Conservation (phyloP, 1,140 invertebrate species). For the Diplogasteroides magnus region DNA sequence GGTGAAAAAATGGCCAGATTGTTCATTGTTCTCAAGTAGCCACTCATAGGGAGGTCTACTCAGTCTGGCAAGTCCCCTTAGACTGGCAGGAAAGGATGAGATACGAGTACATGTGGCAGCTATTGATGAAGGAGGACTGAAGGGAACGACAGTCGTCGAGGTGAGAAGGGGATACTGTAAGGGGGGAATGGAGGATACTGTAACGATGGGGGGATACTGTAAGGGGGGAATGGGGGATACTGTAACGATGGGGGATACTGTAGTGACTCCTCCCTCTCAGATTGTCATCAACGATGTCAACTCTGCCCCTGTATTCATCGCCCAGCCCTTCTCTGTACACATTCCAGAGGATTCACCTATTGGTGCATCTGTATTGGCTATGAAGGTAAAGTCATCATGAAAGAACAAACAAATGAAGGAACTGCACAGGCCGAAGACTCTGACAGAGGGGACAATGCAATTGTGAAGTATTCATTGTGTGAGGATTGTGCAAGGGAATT, state of each 20-base stretch:
- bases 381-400: no score
- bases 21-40: neutral
- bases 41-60: constrained; percentile 38
- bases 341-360: constrained; percentile 48
- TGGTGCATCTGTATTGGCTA: constrained; percentile 38
- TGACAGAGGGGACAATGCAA: constrained; percentile 46
- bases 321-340: constrained; percentile 62
- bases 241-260: no score
- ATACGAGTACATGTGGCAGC: constrained; percentile 39
- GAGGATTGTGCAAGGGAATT: constrained; percentile 36
- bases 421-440: constrained; percentile 41
- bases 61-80: constrained; percentile 34
- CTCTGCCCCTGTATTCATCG: constrained; percentile 84
- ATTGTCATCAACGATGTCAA: constrained; percentile 92
- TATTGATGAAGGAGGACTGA: constrained; percentile 33
- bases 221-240: no score
- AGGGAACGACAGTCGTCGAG: neutral
- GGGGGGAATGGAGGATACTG: no score
- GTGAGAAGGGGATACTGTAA: no score
- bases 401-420: no score
- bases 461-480: constrained; percentile 37
- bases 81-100: constrained; percentile 28
- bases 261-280: constrained; percentile 54
- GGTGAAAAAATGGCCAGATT: neutral
- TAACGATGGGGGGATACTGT: no score